phyloP scores from a whole-genome alignment of 2,888 invertebrate genomes.

The Mellilla xanthometata region DNA sequence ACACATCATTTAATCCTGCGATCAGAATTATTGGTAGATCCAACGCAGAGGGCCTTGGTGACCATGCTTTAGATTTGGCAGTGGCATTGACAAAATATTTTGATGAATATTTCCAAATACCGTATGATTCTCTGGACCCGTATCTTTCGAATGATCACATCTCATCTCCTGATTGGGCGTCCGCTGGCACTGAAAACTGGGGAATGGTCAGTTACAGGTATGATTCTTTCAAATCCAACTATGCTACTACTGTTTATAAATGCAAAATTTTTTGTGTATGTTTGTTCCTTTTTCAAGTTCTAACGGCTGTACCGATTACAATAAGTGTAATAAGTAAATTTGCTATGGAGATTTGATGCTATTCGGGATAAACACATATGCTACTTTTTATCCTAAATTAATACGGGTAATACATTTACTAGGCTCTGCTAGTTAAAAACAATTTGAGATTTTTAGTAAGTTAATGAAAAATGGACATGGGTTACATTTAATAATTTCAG shows the following conservation, averaged over 20 bases:
- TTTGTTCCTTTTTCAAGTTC: too few relatives aligned
- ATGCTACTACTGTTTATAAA: too few relatives aligned
- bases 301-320: too few relatives aligned
- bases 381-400: too few relatives aligned
- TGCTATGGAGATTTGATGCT: too few relatives aligned
- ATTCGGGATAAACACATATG: too few relatives aligned
- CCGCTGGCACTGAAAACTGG: constrained; percentile 77
- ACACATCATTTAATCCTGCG: constrained; percentile 54
- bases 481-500: constrained; percentile 41
- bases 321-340: too few relatives aligned
- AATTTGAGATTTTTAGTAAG: too few relatives aligned
- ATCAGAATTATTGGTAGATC: constrained; percentile 72
- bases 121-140: constrained; percentile 57
- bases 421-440: too few relatives aligned
- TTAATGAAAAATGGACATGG: too few relatives aligned
- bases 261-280: too few relatives aligned
- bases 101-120: constrained; percentile 63
- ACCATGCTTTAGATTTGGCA: constrained; percentile 55
- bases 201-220: constrained; percentile 78
- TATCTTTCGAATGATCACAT: constrained; percentile 67
- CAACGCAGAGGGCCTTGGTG: constrained; percentile 58
- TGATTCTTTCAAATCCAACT: background rate
- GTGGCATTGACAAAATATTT: constrained; percentile 65
- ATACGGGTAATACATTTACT: too few relatives aligned
- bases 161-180: constrained; percentile 75